phyloP scores from a whole-genome alignment of 2,113 vertebrate genomes.

The Tylochromis polylepis region DNA sequence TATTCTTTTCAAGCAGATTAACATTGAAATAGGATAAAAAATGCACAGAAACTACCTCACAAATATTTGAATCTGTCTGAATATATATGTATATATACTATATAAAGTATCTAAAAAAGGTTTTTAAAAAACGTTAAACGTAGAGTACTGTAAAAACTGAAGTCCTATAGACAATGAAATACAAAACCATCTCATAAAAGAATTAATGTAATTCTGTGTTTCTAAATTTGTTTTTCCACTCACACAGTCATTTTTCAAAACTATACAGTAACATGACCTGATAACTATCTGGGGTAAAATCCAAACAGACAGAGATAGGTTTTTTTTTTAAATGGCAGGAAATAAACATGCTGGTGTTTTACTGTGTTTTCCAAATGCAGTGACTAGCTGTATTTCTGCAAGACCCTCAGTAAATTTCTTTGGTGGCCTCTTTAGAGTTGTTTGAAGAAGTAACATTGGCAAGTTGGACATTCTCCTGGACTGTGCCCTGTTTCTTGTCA shows the following conservation, averaged over 20 bases:
- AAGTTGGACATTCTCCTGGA: constrained; percentile 76
- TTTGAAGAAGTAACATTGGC: constrained; percentile 77
- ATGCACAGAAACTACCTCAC: neutral
- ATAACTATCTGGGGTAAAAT: neutral
- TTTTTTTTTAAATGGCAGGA: too few species aligned
- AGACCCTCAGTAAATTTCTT: constrained; percentile 39
- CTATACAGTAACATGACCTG: neutral
- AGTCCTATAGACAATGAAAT: constrained; percentile 8
- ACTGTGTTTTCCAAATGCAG: constrained; percentile 5
- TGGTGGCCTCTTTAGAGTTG: constrained; percentile 25
- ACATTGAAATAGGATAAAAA: constrained; percentile 20
- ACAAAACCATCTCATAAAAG: constrained; percentile 25
- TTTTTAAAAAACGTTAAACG: neutral
- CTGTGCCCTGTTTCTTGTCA: constrained; percentile 36
- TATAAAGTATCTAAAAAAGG: neutral
- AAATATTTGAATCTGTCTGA: neutral
- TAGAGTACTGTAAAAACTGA: constrained; percentile 50
- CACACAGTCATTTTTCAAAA: constrained; percentile 6
- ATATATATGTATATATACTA: neutral
- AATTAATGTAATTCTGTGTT: constrained; percentile 68
- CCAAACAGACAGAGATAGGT: neutral
- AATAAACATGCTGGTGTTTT: neutral
- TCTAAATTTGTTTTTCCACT: constrained; percentile 3
- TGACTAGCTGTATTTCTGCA: neutral
- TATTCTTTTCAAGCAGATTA: neutral